A percentile compares a stretch with the other conserved stretches of the same genome.
These are phyloP conservation scores for Alsophila aescularia DNA, from an alignment of 2,888 invertebrate species.

Conservation along the genomic window DNA sequence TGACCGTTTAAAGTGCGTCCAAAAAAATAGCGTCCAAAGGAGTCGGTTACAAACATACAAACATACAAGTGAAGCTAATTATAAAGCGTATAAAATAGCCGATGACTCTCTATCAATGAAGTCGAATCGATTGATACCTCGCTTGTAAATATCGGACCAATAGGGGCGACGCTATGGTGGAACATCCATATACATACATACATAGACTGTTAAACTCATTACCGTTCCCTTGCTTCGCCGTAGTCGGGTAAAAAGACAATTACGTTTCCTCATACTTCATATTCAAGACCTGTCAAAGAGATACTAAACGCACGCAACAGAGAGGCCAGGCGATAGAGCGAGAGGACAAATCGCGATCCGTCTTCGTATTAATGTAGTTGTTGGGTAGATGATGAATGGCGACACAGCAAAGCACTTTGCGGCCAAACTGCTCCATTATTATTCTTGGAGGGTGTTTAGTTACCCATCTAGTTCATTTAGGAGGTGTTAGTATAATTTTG, in stretches of 20 bases:
- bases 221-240: too few species aligned
- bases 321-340: constrained; percentile 42
- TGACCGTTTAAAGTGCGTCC: too few species aligned
- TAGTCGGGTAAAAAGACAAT: background rate
- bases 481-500: constrained; percentile 44
- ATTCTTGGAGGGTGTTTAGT: constrained; percentile 69
- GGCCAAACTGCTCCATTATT: constrained; percentile 71
- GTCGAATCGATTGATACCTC: too few species aligned
- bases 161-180: too few species aligned
- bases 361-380: constrained; percentile 76
- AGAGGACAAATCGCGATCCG: constrained; percentile 60
- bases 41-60: too few species aligned
- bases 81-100: background rate
- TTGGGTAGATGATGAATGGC: constrained; percentile 72
- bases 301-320: constrained; percentile 49
- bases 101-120: too few species aligned
- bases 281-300: constrained; percentile 52
- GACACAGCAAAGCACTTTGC: constrained; percentile 81
- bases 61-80: too few species aligned
- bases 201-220: too few species aligned
- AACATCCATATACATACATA: too few species aligned
- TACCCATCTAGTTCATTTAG: constrained; percentile 62
- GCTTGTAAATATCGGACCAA: too few species aligned
- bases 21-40: too few species aligned
- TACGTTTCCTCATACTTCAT: background rate